Conservation (phyloP, 2,797 vertebrate genomes). For the Myotis daubentonii region DNA sequence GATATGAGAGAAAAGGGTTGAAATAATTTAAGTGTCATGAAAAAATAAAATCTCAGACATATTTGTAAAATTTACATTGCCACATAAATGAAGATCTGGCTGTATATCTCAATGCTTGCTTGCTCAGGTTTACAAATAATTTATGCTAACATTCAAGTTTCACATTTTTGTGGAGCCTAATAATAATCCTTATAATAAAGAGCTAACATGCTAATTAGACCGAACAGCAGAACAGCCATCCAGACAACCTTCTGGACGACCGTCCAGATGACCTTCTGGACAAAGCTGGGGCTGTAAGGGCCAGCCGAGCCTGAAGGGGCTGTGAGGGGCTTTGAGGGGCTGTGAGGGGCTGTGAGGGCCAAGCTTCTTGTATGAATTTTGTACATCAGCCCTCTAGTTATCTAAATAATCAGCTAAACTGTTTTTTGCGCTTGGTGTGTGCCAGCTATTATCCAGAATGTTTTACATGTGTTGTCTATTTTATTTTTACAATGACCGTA, state of each 20-base stretch:
- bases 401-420: not conserved
- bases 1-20: not conserved
- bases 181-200: not conserved
- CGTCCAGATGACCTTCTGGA: too few species aligned
- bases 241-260: too few species aligned
- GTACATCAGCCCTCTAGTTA: not conserved
- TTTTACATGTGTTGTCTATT: not conserved
- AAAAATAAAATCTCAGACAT: not conserved
- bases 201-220: too few species aligned
- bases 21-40: not conserved
- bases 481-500: not conserved
- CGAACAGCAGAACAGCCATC: too few species aligned
- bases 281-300: too few species aligned
- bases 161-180: not conserved
- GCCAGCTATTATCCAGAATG: not conserved
- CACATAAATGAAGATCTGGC: not conserved
- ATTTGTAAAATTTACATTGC: not conserved
- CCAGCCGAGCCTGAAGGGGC: too few species aligned
- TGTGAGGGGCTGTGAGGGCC: too few species aligned
- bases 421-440: not conserved
- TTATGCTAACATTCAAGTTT: not conserved
- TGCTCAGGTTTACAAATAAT: not conserved
- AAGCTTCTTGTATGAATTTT: too few species aligned
- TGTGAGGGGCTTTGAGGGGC: too few species aligned
- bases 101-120: not conserved